Conservation (phyloP, 2,113 vertebrate species). For the Lutjanus erythropterus region DNA sequence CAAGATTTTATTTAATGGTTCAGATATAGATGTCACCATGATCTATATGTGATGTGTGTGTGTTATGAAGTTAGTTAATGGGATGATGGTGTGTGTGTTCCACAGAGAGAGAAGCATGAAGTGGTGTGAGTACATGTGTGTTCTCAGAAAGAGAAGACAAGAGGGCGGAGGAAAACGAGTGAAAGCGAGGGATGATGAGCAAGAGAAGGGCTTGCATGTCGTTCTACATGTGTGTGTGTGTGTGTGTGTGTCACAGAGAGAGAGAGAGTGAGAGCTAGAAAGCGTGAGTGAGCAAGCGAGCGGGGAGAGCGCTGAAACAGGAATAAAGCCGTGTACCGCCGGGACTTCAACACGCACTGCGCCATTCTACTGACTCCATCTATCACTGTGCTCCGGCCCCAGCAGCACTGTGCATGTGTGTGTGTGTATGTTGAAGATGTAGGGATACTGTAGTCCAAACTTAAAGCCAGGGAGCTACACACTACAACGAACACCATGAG, state of each 20-base stretch:
- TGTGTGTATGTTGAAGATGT: conserved; percentile 12
- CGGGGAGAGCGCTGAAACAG: conserved; percentile 47
- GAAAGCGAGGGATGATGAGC: background rate
- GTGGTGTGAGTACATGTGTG: background rate
- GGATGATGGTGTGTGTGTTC: background rate
- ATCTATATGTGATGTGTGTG: background rate
- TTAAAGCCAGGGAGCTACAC: conserved; percentile 8
- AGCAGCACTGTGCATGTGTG: conserved; percentile 17
- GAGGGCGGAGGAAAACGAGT: background rate
- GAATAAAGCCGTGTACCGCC: conserved; percentile 48
- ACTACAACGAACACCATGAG: background rate
- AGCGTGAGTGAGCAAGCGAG: background rate
- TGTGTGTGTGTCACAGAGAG: conserved; percentile 6
- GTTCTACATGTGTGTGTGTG: background rate
- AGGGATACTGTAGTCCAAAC: conserved; percentile 22
- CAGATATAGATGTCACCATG: background rate
- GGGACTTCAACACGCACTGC: conserved; percentile 70
- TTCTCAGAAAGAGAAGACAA: background rate
- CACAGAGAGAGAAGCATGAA: background rate
- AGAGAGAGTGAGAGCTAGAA: background rate
- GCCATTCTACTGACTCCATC: conserved; percentile 61
- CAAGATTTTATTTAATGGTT: too few relatives aligned
- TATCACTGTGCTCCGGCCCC: conserved; percentile 52
- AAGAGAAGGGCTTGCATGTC: background rate
- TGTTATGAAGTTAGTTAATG: too few relatives aligned